Percentiles rank a stretch among this genome's conserved stretches.
These are phyloP conservation scores for Tragulus kanchil DNA, from an alignment of 2,113 vertebrate species.

Conservation along the genomic window DNA sequence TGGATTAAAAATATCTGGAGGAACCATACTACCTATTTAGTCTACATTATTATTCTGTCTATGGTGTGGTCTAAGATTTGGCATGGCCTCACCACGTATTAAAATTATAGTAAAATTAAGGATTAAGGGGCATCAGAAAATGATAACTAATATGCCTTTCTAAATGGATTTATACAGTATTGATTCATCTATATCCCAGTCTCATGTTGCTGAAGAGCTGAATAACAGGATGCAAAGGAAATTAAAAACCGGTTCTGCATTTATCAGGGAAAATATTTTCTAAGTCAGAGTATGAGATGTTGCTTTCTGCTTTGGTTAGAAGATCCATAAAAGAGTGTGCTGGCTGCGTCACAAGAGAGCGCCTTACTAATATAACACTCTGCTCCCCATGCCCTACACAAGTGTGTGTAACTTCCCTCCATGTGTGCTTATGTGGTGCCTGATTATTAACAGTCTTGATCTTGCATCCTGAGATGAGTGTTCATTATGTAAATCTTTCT, in stretches of 20 bases:
- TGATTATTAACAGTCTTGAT: slow-evolving; percentile 46
- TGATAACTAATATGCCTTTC: not conserved
- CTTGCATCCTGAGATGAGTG: slow-evolving; percentile 15
- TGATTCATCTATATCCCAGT: not conserved
- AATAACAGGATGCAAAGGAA: not conserved
- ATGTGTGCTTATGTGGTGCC: slow-evolving; percentile 53
- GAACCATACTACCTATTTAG: not conserved
- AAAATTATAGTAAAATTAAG: not conserved
- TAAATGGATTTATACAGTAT: not conserved
- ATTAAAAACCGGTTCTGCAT: not conserved
- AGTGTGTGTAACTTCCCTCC: not conserved
- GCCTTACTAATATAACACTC: not conserved
- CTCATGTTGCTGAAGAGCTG: slow-evolving; percentile 13
- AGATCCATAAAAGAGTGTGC: not conserved
- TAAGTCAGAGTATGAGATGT: not conserved
- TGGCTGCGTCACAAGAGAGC: not conserved
- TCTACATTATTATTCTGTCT: not conserved
- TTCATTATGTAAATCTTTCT: slow-evolving; percentile 27
- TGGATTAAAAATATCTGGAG: slow-evolving; percentile 6
- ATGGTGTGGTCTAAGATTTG: slow-evolving; percentile 17
- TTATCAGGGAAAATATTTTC: slow-evolving; percentile 7
- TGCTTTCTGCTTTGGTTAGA: slow-evolving; percentile 8
- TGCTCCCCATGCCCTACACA: not conserved
- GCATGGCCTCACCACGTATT: not conserved
- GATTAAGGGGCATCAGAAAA: slow-evolving; percentile 10